A percentile compares a stretch with the other conserved stretches of the same genome.
Conservation (phyloP, 2,888 invertebrate species). For the Anorthoa munda region DNA sequence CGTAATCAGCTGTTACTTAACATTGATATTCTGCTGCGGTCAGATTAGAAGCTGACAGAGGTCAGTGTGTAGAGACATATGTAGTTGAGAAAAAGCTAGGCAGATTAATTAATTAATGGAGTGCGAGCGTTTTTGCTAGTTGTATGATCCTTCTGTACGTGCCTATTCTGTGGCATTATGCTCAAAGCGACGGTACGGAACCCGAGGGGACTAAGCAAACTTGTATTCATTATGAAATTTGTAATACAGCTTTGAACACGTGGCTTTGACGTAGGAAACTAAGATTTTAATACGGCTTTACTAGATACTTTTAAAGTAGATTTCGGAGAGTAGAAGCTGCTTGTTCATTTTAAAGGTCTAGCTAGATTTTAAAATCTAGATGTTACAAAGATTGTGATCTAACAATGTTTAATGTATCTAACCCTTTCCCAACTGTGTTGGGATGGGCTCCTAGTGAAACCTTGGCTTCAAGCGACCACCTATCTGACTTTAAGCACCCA, state of each 20-base stretch:
- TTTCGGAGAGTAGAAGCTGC: not conserved
- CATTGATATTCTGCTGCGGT: too few species aligned
- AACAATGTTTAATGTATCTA: too few species aligned
- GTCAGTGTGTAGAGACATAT: too few species aligned
- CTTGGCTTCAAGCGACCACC: too few species aligned
- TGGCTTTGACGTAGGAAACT: slow-evolving; percentile 54
- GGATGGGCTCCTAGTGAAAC: too few species aligned
- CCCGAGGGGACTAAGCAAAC: slow-evolving; percentile 57
- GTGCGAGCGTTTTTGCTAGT: not conserved
- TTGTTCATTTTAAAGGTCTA: not conserved
- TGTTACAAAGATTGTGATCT: not conserved
- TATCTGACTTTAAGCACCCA: too few species aligned
- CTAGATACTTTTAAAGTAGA: slow-evolving; percentile 30
- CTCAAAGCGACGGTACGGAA: slow-evolving; percentile 56
- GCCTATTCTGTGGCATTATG: slow-evolving; percentile 34
- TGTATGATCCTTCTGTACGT: not conserved
- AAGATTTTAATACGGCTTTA: slow-evolving; percentile 48
- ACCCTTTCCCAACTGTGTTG: too few species aligned
- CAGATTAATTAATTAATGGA: not conserved
- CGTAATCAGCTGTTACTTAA: too few species aligned
- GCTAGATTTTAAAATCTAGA: not conserved
- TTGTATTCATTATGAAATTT: slow-evolving; percentile 73
- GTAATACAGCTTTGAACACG: slow-evolving; percentile 70
- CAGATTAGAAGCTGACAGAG: too few species aligned
- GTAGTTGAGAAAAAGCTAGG: not conserved